Conservation (phyloP, 1,140 invertebrate genomes). For the Scaptomyza pallida region DNA sequence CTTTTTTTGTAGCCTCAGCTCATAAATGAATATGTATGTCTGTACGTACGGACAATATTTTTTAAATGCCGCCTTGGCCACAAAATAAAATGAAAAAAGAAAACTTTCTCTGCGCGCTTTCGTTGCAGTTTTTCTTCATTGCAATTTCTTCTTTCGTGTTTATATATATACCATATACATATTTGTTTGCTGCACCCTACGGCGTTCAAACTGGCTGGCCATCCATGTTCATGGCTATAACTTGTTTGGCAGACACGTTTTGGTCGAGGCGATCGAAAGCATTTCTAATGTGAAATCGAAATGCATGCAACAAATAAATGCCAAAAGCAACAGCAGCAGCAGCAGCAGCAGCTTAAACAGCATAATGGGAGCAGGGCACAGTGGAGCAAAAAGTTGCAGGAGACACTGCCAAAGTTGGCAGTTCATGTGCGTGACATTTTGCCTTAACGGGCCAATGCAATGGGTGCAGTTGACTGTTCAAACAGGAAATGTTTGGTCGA, state of each 20-base stretch:
- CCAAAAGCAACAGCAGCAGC: constrained; percentile 45
- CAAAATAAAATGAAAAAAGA: neutral
- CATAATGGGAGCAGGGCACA: neutral
- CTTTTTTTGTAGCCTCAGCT: constrained; percentile 53
- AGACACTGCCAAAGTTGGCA: constrained; percentile 43
- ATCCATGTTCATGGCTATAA: constrained; percentile 68
- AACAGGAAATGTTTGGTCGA: constrained; percentile 50
- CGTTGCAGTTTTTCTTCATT: constrained; percentile 70
- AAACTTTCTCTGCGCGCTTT: constrained; percentile 77
- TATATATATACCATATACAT: constrained; percentile 2
- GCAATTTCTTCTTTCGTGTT: constrained; percentile 31
- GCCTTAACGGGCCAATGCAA: constrained; percentile 34
- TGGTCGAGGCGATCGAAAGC: constrained; percentile 66
- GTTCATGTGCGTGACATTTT: constrained; percentile 68
- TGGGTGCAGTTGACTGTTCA: constrained; percentile 51
- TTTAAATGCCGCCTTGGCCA: constrained; percentile 76
- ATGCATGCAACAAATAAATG: constrained; percentile 65
- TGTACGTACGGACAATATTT: constrained; percentile 42
- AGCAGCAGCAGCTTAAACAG: no score
- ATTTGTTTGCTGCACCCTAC: constrained; percentile 54
- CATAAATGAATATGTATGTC: no score
- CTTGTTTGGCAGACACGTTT: constrained; percentile 67
- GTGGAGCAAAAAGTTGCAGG: constrained; percentile 1
- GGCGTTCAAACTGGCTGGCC: constrained; percentile 13
- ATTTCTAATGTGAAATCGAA: constrained; percentile 82